Base-by-base conservation (phyloP, 2,888 invertebrate genomes). In the Nomada fucata region DNA sequence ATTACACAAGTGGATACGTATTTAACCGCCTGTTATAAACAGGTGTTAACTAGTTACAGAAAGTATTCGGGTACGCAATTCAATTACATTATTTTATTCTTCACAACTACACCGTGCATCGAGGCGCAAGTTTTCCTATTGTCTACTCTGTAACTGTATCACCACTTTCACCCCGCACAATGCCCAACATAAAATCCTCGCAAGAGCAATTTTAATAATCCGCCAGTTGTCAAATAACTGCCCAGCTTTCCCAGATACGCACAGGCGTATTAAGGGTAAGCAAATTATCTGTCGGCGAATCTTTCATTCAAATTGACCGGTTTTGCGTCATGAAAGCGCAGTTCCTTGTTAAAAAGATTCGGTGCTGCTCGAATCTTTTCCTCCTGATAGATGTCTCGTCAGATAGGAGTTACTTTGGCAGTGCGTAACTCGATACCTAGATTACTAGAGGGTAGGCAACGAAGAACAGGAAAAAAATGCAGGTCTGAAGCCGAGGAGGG, bases 321-420 rank as follows among this genome's bases (percentile, higher is more conserved):
- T 70, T 79, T 64, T 29, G 47, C 79, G 7, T 59, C 52, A 53
- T 9, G 55, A 72, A 70, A 65, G 55, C 64, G 26, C 0, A 15
- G 60, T 53, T 76, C 29, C 23, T 44, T 23, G 36, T 29, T 70
- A 52, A 53, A 36, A 61, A 67, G 52, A 78, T 53, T 52, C 72
- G 36, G 36, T 20, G 68, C 57, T 47, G 71, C 77, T 82, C 42
- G 72, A 63, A 76, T 75, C 60, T 77, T 65, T 71, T 68, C 52
- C 85, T 81, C 82, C 76, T 73, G 86, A 85, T 90, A 91, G 93
- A 93, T 92, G 90, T 91, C 90, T 90, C 89, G 88, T 88, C 83
- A 92, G 93, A 93, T 92, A 92, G 86, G 84, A 89, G 86, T 89
- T 87, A 88, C 89, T 88, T 88, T 80, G 79, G 78, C 86, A 74